phyloP scores from a whole-genome alignment of 2,113 vertebrate species.

The Riparia riparia region DNA sequence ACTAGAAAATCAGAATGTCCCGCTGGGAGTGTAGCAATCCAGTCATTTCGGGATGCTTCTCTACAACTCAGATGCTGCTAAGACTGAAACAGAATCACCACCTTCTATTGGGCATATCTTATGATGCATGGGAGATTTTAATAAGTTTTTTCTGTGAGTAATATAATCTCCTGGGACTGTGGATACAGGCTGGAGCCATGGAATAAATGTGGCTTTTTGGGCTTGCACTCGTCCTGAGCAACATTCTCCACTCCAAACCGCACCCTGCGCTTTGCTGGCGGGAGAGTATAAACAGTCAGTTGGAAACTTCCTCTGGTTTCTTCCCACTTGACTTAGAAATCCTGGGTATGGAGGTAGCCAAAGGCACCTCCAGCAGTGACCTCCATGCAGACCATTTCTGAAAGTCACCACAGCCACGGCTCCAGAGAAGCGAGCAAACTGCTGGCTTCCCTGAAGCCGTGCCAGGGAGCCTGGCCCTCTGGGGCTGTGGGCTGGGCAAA shows the following conservation, averaged over 20 bases:
- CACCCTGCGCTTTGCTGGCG: conserved; percentile 30
- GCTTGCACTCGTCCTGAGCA: conserved; percentile 47
- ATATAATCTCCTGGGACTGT: conserved; percentile 52
- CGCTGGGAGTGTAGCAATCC: background rate
- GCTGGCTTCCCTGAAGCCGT: background rate
- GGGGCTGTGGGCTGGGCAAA: background rate
- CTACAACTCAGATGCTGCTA: conserved; percentile 1
- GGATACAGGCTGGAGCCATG: conserved; percentile 49
- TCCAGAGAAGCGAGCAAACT: background rate
- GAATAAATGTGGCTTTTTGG: conserved; percentile 64
- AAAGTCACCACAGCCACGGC: background rate
- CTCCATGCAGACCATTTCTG: background rate
- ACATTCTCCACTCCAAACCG: conserved; percentile 61
- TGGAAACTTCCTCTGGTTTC: conserved; percentile 46
- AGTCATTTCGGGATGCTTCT: background rate
- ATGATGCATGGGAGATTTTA: conserved; percentile 65
- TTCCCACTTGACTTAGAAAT: background rate
- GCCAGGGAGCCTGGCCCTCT: background rate
- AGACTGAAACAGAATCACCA: background rate
- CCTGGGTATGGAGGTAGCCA: background rate
- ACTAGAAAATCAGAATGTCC: background rate
- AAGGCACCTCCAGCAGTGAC: background rate
- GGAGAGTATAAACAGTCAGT: conserved; percentile 37
- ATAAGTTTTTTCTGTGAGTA: conserved; percentile 65
- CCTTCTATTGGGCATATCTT: conserved; percentile 54